Evolutionary conservation across 2,888 invertebrate species (phyloP).

Genomic region (Luperina testacea): DNA sequence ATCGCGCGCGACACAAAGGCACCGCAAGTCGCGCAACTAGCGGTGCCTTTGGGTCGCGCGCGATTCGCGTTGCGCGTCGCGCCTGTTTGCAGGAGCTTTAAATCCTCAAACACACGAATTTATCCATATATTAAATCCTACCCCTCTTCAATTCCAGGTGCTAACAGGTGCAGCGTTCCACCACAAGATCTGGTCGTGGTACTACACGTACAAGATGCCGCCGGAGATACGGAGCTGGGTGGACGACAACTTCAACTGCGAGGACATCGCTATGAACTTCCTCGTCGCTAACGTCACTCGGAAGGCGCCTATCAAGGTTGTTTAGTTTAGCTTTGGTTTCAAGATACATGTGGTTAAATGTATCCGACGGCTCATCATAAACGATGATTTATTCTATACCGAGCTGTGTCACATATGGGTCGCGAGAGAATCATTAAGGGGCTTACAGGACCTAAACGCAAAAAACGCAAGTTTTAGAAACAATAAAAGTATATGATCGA

Average conservation of each 20-base stretch:
- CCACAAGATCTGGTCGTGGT: slow-evolving; percentile 98
- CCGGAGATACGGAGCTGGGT: slow-evolving; percentile 96
- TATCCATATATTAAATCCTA: neutral
- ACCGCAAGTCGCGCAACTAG: no score
- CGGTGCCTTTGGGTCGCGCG: no score
- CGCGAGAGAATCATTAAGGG: no score
- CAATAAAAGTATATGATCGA: no score
- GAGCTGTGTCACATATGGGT: no score
- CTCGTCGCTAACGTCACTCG: slow-evolving; percentile 97
- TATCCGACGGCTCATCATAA: neutral
- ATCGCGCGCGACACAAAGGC: no score
- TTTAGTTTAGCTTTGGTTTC: neutral
- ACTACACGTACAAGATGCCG: slow-evolving; percentile 97
- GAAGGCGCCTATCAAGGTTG: slow-evolving; percentile 97
- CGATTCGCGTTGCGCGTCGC: no score
- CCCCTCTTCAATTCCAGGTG: slow-evolving; percentile 80
- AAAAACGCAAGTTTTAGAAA: no score
- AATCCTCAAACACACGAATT: neutral
- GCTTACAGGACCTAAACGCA: no score
- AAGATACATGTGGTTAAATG: neutral
- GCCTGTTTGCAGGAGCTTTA: no score
- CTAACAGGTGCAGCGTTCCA: slow-evolving; percentile 99
- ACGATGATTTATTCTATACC: neutral
- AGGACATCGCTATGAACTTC: slow-evolving; percentile 99
- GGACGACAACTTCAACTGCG: slow-evolving; percentile 98